Evolutionary conservation across 2,113 vertebrate genomes (phyloP), one percentile per base, ranked within the genome.

Genomic region (Phylloscopus whistleri): DNA sequence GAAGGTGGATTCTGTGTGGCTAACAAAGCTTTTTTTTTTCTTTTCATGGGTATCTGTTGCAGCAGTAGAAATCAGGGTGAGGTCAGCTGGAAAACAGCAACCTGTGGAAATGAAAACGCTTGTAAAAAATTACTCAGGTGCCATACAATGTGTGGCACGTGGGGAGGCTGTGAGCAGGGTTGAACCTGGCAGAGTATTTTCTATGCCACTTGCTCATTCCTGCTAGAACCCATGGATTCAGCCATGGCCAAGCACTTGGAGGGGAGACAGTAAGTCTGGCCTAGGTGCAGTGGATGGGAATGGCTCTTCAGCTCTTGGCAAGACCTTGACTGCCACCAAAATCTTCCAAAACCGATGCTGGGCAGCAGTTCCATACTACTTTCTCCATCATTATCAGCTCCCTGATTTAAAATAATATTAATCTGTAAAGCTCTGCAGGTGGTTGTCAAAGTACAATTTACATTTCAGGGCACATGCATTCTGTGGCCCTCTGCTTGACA

Each of bases 21-120:
- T 80, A 59, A 81, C 63, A 63, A 24, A 82, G 76, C 63, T 55
- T 55, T 27, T 31, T 44, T 44, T 48, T 48, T 48, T 48, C 78
- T 75, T 73, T 85, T 84, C 88, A 7, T 23, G 83, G 44, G 46
- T 87, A 79, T 95, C 88, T 91, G 58, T 84, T 55, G 84, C 22
- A 79, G 70, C 81, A 86, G 39, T 7, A 39, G 87, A 92, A 96
- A 84, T 91, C 88, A 94, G 87, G 64, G 22, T 49, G 69, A 92
- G 90, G 70, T 97, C 95, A 96, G 44, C 23, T 84, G 75, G 62
- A 84, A 90, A 85, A 53, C n/a, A 94, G 64, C 86, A 91, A 74
- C 64, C 81, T 60, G 60, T 81, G 51, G 84, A 96, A 94, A 87
- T 41, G 44, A 31, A 82, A 95, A 72, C 52, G 16, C 78, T 85